phyloP scores from a whole-genome alignment of 2,888 invertebrate species.

The Agrotis puta region DNA sequence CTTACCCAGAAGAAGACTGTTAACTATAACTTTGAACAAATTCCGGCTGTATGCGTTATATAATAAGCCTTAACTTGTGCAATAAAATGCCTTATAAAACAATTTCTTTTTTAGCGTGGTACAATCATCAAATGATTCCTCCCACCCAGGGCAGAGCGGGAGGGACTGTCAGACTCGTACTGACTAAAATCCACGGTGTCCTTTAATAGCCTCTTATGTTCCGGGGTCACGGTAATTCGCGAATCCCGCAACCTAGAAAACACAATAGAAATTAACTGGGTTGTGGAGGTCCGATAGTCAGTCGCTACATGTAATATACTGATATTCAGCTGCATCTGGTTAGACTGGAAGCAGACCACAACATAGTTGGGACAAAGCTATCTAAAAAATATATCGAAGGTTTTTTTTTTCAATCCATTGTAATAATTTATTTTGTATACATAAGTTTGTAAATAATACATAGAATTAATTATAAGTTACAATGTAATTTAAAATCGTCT shows the following conservation, averaged over 20 bases:
- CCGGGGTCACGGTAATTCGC: too few relatives aligned
- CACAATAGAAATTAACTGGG: neutral
- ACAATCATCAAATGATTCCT: too few relatives aligned
- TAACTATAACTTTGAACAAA: too few relatives aligned
- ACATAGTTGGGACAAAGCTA: neutral
- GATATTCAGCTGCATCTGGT: neutral
- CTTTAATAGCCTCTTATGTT: too few relatives aligned
- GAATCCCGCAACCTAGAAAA: too few relatives aligned
- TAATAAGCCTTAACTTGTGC: neutral
- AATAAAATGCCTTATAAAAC: neutral
- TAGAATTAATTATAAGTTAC: neutral
- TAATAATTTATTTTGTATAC: neutral
- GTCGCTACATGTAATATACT: neutral
- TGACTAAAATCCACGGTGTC: too few relatives aligned
- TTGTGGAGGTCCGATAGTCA: neutral
- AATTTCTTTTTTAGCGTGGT: too few relatives aligned
- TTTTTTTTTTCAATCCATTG: constrained; percentile 19
- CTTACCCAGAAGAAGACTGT: too few relatives aligned
- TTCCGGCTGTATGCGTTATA: neutral
- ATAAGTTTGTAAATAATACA: constrained; percentile 39
- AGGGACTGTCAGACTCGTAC: too few relatives aligned
- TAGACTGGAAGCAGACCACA: neutral
- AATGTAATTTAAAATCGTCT: constrained; percentile 10
- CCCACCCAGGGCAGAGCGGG: too few relatives aligned
- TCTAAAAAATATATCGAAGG: neutral